Evolutionary conservation across 2,888 invertebrate genomes (phyloP), one percentile per base, ranked within the genome.

Genomic region (Nineta flava): DNA sequence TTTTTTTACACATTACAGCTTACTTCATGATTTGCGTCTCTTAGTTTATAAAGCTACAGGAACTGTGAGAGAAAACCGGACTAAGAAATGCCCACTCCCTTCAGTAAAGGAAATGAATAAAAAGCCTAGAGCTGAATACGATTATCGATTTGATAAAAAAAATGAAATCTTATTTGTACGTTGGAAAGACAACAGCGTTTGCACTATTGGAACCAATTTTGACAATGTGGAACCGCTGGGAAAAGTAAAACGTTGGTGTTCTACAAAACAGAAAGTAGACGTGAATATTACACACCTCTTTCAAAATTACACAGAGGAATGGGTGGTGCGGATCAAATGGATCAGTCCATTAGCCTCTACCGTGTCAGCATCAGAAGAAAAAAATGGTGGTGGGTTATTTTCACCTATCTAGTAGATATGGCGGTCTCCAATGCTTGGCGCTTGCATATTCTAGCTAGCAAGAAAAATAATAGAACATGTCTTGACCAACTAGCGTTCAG

Each of bases 1-100:
- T 34, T 55, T 49, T 40, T 56, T 55, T 38, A 52, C 52, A n/a
- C 54, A 51, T 48, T 13, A 31, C 12, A 46, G 31, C 26, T 32
- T n/a, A n/a, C n/a, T n/a, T 7, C 4, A 26, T 32, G 31, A 32
- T n/a, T 43, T 43, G 16, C 43, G 43, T 44, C 42, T 21, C 19
- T 46, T 26, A 21, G 50, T 47, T 12, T 48, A 44, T 10, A 31
- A 47, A 34, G 52, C 50, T 21, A 54, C 53, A 7, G 48, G 51
- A 12, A 54, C 53, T 19, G 47, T 51, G 2, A 15, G 53, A 16
- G 48, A 49, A n/a, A 53, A 54, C 19, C 15, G 51, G 32, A 53
- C 48, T 10, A 50, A 46, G 43, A 53, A 50, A 32, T 54, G 52
- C 46, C 52, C 43, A 43, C 43, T 43, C 10, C n/a, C 43, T 4